phyloP scores from a whole-genome alignment of 2,888 invertebrate genomes.

The Tethea ocularis region DNA sequence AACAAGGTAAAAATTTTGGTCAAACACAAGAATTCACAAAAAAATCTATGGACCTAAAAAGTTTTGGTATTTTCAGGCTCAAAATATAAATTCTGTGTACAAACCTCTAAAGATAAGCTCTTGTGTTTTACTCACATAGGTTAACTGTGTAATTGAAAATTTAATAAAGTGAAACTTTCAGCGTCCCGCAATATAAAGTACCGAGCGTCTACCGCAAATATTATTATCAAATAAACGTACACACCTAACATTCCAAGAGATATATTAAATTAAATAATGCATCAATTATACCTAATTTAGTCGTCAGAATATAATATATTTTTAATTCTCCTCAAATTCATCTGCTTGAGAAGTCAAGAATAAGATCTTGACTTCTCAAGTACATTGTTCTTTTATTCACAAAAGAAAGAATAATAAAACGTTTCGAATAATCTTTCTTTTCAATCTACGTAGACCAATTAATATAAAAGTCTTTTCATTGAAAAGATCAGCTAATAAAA shows the following conservation, averaged over 20 bases:
- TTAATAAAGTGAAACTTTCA: constrained; percentile 49
- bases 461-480: too few species aligned
- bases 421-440: constrained; percentile 36
- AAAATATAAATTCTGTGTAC: constrained; percentile 19
- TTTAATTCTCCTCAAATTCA: constrained; percentile 13
- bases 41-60: not conserved
- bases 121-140: constrained; percentile 27
- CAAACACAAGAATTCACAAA: too few species aligned
- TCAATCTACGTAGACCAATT: constrained; percentile 37
- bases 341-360: constrained; percentile 28
- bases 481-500: too few species aligned
- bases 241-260: not conserved
- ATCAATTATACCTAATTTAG: not conserved
- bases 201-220: constrained; percentile 22
- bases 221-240: constrained; percentile 21
- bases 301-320: not conserved
- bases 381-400: constrained; percentile 37
- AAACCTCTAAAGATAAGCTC: constrained; percentile 26
- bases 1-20: too few species aligned
- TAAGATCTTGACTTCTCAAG: constrained; percentile 43
- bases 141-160: constrained; percentile 49
- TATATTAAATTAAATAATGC: constrained; percentile 5
- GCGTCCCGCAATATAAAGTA: constrained; percentile 30
- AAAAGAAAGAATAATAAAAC: constrained; percentile 30
- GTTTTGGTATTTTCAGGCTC: not conserved